Evolutionary conservation across 1,140 invertebrate species (phyloP).

Genomic region (Pseudomyrmex concolor): DNA sequence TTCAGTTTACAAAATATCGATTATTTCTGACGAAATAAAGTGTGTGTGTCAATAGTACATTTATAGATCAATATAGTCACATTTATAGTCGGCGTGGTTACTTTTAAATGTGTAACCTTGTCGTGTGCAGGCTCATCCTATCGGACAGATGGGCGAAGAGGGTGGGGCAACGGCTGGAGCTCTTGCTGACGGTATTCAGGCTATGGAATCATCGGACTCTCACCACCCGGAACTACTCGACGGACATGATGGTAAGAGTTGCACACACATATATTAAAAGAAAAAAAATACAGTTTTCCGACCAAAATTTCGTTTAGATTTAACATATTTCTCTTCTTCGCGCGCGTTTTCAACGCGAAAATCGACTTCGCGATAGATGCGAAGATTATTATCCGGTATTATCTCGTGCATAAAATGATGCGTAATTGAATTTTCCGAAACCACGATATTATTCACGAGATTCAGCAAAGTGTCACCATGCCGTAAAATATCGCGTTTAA

Average conservation of each 20-base stretch:
- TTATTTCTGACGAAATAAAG: too few species aligned
- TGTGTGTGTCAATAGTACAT: too few species aligned
- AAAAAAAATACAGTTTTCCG: slow-evolving; percentile 38
- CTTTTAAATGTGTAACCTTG: slow-evolving; percentile 42
- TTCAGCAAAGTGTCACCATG: too few species aligned
- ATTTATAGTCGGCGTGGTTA: slow-evolving; percentile 13
- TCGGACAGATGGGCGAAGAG: slow-evolving; percentile 81
- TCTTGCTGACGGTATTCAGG: slow-evolving; percentile 81
- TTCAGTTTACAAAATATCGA: too few species aligned
- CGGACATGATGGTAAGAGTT: slow-evolving; percentile 85
- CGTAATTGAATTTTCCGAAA: too few species aligned
- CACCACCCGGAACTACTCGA: slow-evolving; percentile 84
- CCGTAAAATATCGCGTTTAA: neutral
- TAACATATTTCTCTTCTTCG: slow-evolving; percentile 69
- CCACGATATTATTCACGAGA: too few species aligned
- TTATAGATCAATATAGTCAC: too few species aligned
- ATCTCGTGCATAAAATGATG: neutral
- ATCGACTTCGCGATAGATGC: neutral
- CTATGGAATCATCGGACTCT: slow-evolving; percentile 82
- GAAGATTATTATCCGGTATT: neutral
- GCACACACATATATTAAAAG: slow-evolving; percentile 61
- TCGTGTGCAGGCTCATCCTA: slow-evolving; percentile 81
- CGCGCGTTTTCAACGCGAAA: neutral
- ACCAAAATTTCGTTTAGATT: slow-evolving; percentile 72
- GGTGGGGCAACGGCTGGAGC: slow-evolving; percentile 79